Conservation (phyloP, 2,113 vertebrate genomes). For the Ellobius talpinus region DNA sequence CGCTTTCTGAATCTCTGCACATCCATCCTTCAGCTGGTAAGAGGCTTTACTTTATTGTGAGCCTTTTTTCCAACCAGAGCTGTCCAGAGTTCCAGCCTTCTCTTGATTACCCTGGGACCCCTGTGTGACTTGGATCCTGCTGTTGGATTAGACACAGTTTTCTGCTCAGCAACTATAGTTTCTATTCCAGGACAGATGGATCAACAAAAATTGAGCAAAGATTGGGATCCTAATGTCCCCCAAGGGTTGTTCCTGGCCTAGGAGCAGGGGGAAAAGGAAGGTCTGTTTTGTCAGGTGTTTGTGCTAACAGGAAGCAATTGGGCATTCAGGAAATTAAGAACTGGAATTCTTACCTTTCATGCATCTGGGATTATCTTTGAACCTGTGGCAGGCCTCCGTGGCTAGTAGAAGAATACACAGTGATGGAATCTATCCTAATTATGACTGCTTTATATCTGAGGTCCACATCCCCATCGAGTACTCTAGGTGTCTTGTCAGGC, state of each 20-base stretch:
- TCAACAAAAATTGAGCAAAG: conserved; percentile 22
- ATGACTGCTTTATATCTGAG: background rate
- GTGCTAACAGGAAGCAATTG: background rate
- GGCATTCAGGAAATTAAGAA: conserved; percentile 18
- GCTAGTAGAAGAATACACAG: background rate
- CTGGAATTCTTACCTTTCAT: background rate
- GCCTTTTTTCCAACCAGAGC: background rate
- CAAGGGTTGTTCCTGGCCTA: background rate
- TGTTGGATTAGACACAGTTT: background rate
- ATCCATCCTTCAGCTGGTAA: conserved; percentile 86
- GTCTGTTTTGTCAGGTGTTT: conserved; percentile 1
- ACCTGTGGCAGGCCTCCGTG: background rate
- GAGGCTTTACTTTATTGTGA: conserved; percentile 39
- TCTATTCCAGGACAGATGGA: background rate
- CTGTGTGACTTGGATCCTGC: background rate
- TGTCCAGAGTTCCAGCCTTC: background rate
- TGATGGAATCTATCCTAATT: background rate
- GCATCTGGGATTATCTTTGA: conserved; percentile 5
- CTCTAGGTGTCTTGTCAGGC: background rate
- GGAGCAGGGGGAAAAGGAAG: background rate
- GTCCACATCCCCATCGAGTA: background rate
- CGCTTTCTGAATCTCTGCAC: conserved; percentile 83
- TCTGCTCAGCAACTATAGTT: background rate
- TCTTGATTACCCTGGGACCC: background rate
- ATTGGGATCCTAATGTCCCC: background rate